Evolutionary conservation across 53 echinoderm and acorn worm species (phyloP), one percentile per base, ranked within the genome.

Genomic region (Actinopyga echinites): DNA sequence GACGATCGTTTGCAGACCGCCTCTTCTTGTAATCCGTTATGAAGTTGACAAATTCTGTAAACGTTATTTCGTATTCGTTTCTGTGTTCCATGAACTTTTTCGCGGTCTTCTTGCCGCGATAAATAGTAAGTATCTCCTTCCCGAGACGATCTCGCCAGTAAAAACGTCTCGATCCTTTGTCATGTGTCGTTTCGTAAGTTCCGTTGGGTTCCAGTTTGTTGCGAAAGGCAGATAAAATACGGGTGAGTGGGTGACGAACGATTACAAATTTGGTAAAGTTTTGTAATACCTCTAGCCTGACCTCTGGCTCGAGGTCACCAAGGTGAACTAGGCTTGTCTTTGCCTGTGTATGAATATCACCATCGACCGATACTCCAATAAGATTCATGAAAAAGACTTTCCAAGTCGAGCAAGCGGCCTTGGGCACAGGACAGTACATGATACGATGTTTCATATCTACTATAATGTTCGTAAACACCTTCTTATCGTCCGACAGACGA

Each of bases 161-260:
- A 61, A 15, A 80, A 19, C 35, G 34, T 22, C 36, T 80, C 11
- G 53, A 15, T 5, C 21, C 28, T 5, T 25, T 62, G 1, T 5
- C 28, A 56, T 77, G 77, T 6, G 45, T 59, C 32, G 60, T 24
- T 37, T 80, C 81, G 34, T 19, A 80, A 1, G 61, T 61, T 38
- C 81, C 81, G 13, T 62, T 62, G 10, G 81, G 81, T 33, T 80
- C 60, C 17, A 80, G 81, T 34, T 80, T 80, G 43, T 80, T 80
- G 23, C 81, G 60, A 57, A 37, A 80, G 22, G 81, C 81, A 28
- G 81, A 80, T 22, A 80, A 36, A 38, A 80, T 36, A 12, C 81
- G 35, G 3, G 81, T 80, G 5, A 80, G 37, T 22, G 81, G 81
- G 20, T 80, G 81, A 36, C 81, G 81, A 10, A 80, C 81, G 29